A percentile compares a stretch with the other conserved stretches of the same genome.
Evolutionary conservation across 2,888 invertebrate species (phyloP).

Genomic region (Horisme vitalbata): DNA sequence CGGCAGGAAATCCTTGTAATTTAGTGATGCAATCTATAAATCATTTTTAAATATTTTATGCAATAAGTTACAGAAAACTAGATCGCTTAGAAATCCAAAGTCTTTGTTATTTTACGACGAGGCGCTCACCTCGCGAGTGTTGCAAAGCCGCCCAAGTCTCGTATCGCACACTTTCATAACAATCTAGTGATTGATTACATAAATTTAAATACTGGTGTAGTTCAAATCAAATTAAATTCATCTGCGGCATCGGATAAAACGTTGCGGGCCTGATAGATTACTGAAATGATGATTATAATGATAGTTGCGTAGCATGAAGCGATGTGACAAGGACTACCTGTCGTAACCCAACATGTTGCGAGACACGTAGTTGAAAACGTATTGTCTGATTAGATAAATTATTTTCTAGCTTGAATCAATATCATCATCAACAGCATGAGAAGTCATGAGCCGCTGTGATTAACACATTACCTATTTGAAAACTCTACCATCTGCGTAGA

Average conservation of each 20-base stretch:
- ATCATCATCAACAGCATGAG: too few species aligned
- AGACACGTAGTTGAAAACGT: too few species aligned
- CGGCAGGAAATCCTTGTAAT: conserved; percentile 30
- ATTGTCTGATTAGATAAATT: too few species aligned
- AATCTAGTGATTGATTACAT: conserved; percentile 79
- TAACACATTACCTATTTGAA: too few species aligned
- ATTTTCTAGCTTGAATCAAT: too few species aligned
- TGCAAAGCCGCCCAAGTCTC: conserved; percentile 76
- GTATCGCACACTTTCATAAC: conserved; percentile 80
- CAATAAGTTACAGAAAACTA: conserved; percentile 25
- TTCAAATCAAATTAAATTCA: conserved; percentile 79
- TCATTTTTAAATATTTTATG: conserved; percentile 24
- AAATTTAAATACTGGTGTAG: conserved; percentile 75
- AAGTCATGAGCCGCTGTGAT: too few species aligned
- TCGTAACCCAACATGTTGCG: conserved; percentile 45
- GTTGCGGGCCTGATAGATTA: conserved; percentile 74
- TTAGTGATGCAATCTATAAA: conserved; percentile 29
- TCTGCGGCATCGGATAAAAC: conserved; percentile 65
- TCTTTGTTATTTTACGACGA: conserved; percentile 34
- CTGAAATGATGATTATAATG: conserved; percentile 71
- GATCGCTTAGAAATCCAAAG: conserved; percentile 24
- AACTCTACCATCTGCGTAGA: too few species aligned
- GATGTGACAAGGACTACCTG: too few species aligned
- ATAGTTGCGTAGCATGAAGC: conserved; percentile 56
- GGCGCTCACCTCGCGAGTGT: conserved; percentile 60